Evolutionary conservation across 2,888 invertebrate species (phyloP), one percentile per base, ranked within the genome.

Genomic region (Eupithecia subfuscata): DNA sequence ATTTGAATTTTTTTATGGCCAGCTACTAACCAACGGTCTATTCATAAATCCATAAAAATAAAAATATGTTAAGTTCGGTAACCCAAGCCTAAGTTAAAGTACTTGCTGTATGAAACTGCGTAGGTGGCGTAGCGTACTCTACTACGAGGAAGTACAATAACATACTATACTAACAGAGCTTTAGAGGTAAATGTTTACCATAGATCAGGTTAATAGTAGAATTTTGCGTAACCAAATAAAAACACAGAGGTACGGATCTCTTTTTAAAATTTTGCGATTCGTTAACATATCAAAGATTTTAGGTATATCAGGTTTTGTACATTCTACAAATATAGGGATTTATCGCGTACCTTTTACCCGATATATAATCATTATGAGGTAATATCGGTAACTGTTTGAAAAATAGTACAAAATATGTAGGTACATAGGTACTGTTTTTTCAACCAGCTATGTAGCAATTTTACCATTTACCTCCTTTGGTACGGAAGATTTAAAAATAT

Each of bases 111-210:
- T 56, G 22, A 22, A 25, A 60, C 60, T 60, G 60, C 60, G 60
- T 60, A 60, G 60, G 25, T 25, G 25, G 60, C 60, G 60, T 60
- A 60, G 60, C 56, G 56, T 60, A 60, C 52, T 56, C 52, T 22
- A 56, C 60, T 25, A 60, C 25, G 22, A 40, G 40, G 40, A 40
- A 40, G 40, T 40, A 40, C 40, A 40, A 40, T 37, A 6, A 37
- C 37, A 7, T 37, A 34, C 34, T 34, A 34, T 56, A 14, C 22
- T 12, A 60, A 60, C 60, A 14, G 8, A 60, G 4, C 60, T 60
- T 22, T 60, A 22, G 1, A 40, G 40, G 22, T 56, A 56, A 56
- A 56, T 56, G 56, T 56, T 22, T 56, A 56, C 56, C 12, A 22
- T 22, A 56, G 56, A 56, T 25, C 25, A 14, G 25, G 25, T 60